Percentiles rank a stretch among this genome's conserved stretches.
phyloP scores from a whole-genome alignment of 2,113 vertebrate genomes.

The Raphicerus campestris region DNA sequence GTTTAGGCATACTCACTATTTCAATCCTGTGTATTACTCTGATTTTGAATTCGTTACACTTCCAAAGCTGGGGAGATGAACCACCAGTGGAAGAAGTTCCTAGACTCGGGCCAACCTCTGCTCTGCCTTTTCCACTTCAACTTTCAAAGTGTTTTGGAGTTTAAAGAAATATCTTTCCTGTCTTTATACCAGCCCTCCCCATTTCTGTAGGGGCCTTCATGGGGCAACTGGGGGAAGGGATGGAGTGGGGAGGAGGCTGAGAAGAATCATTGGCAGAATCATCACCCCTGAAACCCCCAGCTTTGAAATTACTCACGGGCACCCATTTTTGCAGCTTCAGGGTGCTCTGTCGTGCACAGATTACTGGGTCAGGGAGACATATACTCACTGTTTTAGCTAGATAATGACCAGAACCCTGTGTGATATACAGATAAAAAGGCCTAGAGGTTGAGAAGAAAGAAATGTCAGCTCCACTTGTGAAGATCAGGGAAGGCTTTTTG shows the following conservation, averaged over 20 bases:
- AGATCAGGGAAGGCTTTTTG: neutral
- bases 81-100: neutral
- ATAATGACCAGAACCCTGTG: neutral
- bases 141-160: neutral
- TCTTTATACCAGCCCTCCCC: neutral
- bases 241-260: neutral
- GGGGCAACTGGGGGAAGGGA: neutral
- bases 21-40: neutral
- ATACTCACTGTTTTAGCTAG: neutral
- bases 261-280: neutral
- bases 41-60: neutral
- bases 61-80: neutral
- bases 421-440: neutral
- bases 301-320: neutral
- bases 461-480: neutral
- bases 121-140: neutral
- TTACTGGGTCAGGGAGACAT: neutral
- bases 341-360: neutral
- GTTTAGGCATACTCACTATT: neutral
- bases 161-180: neutral
- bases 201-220: neutral
- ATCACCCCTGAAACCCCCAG: neutral
- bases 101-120: neutral
- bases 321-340: neutral
- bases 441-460: neutral